Evolutionary conservation across 2,888 invertebrate species (phyloP), one percentile per base, ranked within the genome.

Genomic region (Agelastica alni): DNA sequence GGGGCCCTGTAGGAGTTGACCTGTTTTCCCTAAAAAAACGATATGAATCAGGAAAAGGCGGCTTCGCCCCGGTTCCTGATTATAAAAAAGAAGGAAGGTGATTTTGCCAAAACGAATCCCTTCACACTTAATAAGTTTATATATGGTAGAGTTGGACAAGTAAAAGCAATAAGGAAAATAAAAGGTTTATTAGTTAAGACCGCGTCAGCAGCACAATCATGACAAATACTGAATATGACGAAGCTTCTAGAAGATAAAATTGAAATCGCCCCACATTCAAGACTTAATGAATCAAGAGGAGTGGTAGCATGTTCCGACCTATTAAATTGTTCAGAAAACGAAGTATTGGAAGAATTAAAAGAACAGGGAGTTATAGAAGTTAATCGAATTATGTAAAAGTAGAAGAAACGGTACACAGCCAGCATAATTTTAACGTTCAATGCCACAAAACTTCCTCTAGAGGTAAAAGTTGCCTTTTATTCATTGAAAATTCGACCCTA

Each of bases 381-480:
- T 1, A 36, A 13, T 9, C 14, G 47, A 22, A 45, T 52, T 1
- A 30, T n/a, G n/a, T n/a, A n/a, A 52, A 45, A 41, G 20, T 5
- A 45, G 14, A 16, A 39, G 20, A 32, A 49, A 56, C 18, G 51
- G 51, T 2, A 28, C 28, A 60, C 55, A 1, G 36, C 60, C 0
- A 49, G 36, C 7, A 48, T 44, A 13, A 54, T 65, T 16, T 31
- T 64, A 1, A 64, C 64, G 1, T 66, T 64, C 43, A 61, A 63
- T 34, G 28, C 36, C 5, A 45, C 57, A 6, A 53, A 41, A n/a
- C 28, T 61, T 9, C 60, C 58, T n/a, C n/a, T n/a, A n/a, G n/a
- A n/a, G n/a, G n/a, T n/a, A n/a, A n/a, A n/a, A n/a, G n/a, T n/a
- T n/a, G 1, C 17, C 42, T 28, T 4, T 28, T 28, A 28, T 10